A percentile compares a stretch with the other conserved stretches of the same genome.
These are phyloP conservation scores for Microplitis manilae DNA, from an alignment of 2,888 invertebrate genomes.

Conservation along the genomic window DNA sequence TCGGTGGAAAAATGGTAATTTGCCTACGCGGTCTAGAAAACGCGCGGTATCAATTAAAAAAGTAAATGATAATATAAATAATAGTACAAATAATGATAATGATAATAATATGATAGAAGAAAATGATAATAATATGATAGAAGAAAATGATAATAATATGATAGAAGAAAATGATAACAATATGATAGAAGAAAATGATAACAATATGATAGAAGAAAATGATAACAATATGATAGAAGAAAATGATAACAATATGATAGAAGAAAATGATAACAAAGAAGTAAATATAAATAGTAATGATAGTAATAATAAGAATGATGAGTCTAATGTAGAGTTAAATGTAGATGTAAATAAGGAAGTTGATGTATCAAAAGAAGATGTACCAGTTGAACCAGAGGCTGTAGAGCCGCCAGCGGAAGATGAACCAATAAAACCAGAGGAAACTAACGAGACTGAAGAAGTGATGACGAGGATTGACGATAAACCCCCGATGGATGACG, in stretches of 20 bases:
- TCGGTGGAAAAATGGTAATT: conserved; percentile 60
- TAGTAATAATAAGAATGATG: not conserved
- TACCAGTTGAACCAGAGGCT: not conserved
- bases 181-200: not conserved
- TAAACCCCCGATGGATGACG: conserved; percentile 38
- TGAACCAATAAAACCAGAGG: not conserved
- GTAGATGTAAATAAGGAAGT: not conserved
- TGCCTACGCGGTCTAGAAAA: conserved; percentile 48
- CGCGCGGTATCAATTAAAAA: conserved; percentile 33
- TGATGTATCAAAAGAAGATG: not conserved
- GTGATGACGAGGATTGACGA: conserved; percentile 14
- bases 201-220: not conserved
- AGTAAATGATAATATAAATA: not conserved
- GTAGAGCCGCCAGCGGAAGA: not conserved
- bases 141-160: not conserved
- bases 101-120: not conserved
- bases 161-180: conserved; percentile 2
- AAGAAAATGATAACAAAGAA: not conserved
- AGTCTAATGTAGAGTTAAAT: not conserved
- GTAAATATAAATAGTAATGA: not conserved
- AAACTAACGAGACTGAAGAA: conserved; percentile 19
- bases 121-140: not conserved
- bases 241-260: not conserved
- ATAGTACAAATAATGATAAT: conserved; percentile 10
- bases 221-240: not conserved